Base-by-base conservation (phyloP, 64 coral and sea anemone genomes). In the Pachyseris speciosa region DNA sequence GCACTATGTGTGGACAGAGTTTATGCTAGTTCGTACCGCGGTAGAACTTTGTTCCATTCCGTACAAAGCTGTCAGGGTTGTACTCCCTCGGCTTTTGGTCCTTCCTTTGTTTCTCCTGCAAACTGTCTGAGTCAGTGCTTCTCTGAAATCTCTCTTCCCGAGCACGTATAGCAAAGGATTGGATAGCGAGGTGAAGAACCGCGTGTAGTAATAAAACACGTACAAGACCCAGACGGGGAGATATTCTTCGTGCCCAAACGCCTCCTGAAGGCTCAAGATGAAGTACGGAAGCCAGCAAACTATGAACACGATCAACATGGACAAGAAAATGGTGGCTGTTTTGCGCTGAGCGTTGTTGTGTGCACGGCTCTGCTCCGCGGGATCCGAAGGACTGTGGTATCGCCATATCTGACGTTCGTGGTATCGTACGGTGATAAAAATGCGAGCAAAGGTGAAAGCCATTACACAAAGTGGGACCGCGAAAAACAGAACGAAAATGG, bases 231-330 rank as follows among this genome's bases (percentile, higher is more conserved):
- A 95, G 7, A n/a, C 44, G 1, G 93, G 65, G 0, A 49, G 2
- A 13, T 52, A 63, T 1, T 50, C 5, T 2, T 51, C 10, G 34
- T 69, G 61, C 20, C 17, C 66, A 0, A 88, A 39, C 17, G 26
- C 1, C 41, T 86, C 58, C 27, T 75, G 71, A 25, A 91, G n/a
- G 17, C 79, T 69, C 15, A 88, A 47, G n/a, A 95, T 64, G 32
- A 90, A 95, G 57, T 78, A 91, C 15, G 93, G 93, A 39, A 95
- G 59, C 93, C 93, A 95, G 47, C 87, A 95, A 5, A 79, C 45
- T 15, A 80, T 37, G n/a, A 90, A 95, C 10, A 90, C 59, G 26
- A 95, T 8, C 1, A 91, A 45, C 93, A 95, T 95, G 22, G 43
- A 9, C 37, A 85, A 25, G 61, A 95, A 95, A 1, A 95, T 75